A percentile compares a stretch with the other conserved stretches of the same genome.
These are phyloP conservation scores for Gnathonemus echidnorhynchus DNA, from an alignment of 2,113 vertebrate genomes.

Conservation along the genomic window DNA sequence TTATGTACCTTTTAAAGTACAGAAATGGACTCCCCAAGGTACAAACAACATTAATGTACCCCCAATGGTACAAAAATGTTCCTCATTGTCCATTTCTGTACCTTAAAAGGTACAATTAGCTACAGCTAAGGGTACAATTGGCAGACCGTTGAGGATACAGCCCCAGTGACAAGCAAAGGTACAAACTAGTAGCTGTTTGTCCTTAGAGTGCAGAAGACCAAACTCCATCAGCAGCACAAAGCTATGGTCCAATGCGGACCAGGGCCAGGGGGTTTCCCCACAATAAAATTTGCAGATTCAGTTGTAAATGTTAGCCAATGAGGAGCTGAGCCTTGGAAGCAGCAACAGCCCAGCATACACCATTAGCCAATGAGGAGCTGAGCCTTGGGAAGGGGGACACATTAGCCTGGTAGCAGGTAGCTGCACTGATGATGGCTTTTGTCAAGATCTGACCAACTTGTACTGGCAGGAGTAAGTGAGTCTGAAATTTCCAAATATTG, in stretches of 20 bases:
- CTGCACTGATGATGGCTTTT: background rate
- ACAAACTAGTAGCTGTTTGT: too few relatives aligned
- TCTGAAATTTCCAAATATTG: background rate
- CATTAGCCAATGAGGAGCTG: background rate
- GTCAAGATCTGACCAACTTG: background rate
- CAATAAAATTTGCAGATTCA: background rate
- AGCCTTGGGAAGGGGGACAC: background rate
- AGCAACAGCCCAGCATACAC: background rate
- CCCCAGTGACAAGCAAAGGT: too few relatives aligned
- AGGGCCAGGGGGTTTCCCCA: background rate
- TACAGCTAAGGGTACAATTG: too few relatives aligned
- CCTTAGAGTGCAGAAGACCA: too few relatives aligned
- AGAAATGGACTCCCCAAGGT: too few relatives aligned
- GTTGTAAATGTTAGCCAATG: background rate
- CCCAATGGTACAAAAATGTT: too few relatives aligned
- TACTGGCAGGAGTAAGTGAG: background rate
- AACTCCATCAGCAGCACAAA: too few relatives aligned
- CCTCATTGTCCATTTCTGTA: too few relatives aligned
- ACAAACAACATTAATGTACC: too few relatives aligned
- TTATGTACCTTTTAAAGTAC: too few relatives aligned
- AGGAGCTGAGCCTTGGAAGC: background rate
- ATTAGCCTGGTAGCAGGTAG: background rate
- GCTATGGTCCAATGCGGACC: background rate
- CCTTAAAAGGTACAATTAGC: too few relatives aligned
- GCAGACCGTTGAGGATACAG: too few relatives aligned